Evolutionary conservation across 2,113 vertebrate species (phyloP), one percentile per base, ranked within the genome.

Genomic region (Pipra filicauda): DNA sequence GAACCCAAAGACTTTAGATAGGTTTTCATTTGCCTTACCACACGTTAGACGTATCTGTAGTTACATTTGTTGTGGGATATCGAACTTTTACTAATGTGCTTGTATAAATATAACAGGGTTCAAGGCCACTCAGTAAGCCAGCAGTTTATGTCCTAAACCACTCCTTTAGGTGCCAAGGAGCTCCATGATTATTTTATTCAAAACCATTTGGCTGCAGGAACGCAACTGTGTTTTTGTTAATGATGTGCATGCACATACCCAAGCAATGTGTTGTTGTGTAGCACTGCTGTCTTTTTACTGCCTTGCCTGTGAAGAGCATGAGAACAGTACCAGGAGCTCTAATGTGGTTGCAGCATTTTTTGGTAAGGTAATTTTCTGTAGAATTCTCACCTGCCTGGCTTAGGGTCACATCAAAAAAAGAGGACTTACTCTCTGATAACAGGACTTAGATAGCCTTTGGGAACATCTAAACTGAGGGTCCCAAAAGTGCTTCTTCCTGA

Each of bases 111-210:
- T 73, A 79, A 46, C 46, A 67, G 87, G 88, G 89, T 89, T 90
- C 75, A 62, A 88, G 76, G 59, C 91, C 35, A 23, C 54, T 84
- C 3, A 8, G 43, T 91, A 76, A 95, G 67, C 64, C 62, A 93
- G 65, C 62, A 89, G 9, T 96, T 93, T 89, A 75, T 44, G 64
- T 85, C 37, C 59, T 89, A 91, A 96, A 76, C 91, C 83, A 89
- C 84, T 97, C 86, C 62, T 95, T 88, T 82, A 76, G 67, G 72
- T 94, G 93, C 66, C 88, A 95, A 44, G 73, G 96, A 91, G 66
- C 66, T 70, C 74, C 82, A 28, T 81, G 91, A 67, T 79, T 89
- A 84, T 94, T 96, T 90, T 67, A 85, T 82, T 92, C 78, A 72
- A 82, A 96, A 87, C 64, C 57, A 12, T 88, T 86, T 89, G 85